Evolutionary conservation across 2,797 vertebrate species (phyloP).

Genomic region (Catamblyrhynchus diadema): DNA sequence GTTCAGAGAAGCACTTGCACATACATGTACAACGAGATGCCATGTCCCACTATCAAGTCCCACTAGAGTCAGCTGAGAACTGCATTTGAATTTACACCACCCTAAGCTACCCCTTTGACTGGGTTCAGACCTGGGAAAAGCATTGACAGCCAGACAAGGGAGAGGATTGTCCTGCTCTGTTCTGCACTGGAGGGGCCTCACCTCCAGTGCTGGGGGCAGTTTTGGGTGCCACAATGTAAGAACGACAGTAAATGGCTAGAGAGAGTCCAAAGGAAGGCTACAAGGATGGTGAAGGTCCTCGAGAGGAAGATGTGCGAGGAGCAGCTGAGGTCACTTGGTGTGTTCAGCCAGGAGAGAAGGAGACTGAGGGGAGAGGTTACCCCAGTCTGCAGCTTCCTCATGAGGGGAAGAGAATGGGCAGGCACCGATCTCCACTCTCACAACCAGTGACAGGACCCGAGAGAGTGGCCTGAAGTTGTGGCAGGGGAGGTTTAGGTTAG

Average conservation of each 20-base stretch:
- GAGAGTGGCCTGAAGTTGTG: not conserved
- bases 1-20: not conserved
- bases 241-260: not conserved
- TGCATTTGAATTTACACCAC: not conserved
- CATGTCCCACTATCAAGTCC: not conserved
- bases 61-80: not conserved
- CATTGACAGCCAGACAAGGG: rapidly evolving
- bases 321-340: not conserved
- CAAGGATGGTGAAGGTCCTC: not conserved
- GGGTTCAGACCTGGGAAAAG: not conserved
- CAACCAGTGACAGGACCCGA: rapidly evolving
- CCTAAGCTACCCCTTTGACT: not conserved
- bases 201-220: rapidly evolving
- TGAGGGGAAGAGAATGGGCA: not conserved
- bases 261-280: not conserved
- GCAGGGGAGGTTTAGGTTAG: not conserved
- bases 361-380: not conserved
- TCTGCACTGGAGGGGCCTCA: rapidly evolving
- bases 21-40: not conserved
- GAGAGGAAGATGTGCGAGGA: rapidly evolving
- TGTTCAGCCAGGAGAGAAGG: not conserved
- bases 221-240: not conserved
- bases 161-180: not conserved
- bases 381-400: rapidly evolving
- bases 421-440: rapidly evolving